A percentile compares a stretch with the other conserved stretches of the same genome.
Evolutionary conservation across 2,113 vertebrate genomes (phyloP).

Genomic region (Calidris pygmaea): DNA sequence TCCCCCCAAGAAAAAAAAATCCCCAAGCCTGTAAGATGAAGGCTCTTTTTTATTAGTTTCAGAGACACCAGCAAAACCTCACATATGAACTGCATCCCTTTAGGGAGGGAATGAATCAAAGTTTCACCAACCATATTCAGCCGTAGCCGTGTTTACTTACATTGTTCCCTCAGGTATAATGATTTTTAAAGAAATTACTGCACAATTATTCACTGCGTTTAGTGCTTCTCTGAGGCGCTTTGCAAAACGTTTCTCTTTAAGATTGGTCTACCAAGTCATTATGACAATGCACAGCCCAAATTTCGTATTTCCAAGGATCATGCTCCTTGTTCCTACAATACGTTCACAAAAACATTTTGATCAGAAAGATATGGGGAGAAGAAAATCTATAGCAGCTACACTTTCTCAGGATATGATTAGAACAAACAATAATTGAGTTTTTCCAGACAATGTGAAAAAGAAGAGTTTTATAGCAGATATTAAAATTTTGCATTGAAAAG

Average conservation of each 20-base stretch:
- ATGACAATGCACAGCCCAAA: not conserved
- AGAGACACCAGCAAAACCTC: constrained; percentile 8
- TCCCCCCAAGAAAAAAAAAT: not conserved
- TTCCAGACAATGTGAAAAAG: not conserved
- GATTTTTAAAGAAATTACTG: not conserved
- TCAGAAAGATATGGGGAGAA: not conserved
- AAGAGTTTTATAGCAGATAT: not conserved
- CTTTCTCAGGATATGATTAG: not conserved
- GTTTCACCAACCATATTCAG: not conserved
- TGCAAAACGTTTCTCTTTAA: not conserved
- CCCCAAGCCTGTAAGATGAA: not conserved
- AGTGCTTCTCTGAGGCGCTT: not conserved
- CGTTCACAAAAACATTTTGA: not conserved
- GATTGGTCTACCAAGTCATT: not conserved
- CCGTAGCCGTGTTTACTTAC: not conserved
- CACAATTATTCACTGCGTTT: not conserved
- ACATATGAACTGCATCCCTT: not conserved
- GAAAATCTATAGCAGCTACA: not conserved
- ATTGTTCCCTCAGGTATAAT: not conserved
- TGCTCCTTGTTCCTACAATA: not conserved
- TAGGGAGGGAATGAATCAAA: not conserved
- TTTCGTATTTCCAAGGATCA: not conserved
- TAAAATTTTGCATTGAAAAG: not conserved
- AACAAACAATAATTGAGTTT: not conserved
- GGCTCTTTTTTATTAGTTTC: not conserved